These are phyloP conservation scores for Drosophila mayri DNA, from an alignment of 1,140 invertebrate species.

Conservation along the genomic window DNA sequence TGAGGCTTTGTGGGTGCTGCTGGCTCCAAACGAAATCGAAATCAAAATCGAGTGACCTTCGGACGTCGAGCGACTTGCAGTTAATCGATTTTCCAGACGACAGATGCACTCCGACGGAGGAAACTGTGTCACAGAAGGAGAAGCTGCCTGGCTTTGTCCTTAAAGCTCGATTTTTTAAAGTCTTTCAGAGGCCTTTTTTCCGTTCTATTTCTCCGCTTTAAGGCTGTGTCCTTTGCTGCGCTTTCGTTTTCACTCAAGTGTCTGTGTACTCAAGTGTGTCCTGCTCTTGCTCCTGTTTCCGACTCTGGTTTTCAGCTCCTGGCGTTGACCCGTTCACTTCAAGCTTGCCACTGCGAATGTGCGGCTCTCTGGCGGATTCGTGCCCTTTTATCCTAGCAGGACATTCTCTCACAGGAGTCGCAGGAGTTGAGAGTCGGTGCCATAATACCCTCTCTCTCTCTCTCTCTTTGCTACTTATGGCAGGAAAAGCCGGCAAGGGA, in stretches of 20 bases:
- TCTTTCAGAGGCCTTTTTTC: neutral
- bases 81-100: conserved; percentile 46
- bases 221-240: conserved; percentile 34
- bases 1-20: conserved; percentile 64
- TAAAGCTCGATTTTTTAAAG: conserved; percentile 1
- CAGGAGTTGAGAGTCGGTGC: conserved; percentile 34
- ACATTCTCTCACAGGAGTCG: conserved; percentile 27
- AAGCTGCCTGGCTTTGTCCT: neutral
- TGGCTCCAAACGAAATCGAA: conserved; percentile 55
- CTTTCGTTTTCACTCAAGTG: conserved; percentile 72
- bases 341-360: conserved; percentile 68
- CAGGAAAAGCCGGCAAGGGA: conserved; percentile 33
- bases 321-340: conserved; percentile 49
- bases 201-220: neutral
- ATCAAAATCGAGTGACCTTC: conserved; percentile 56
- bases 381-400: conserved; percentile 52
- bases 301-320: conserved; percentile 30
- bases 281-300: conserved; percentile 12
- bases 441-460: conserved; percentile 36
- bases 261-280: conserved; percentile 2
- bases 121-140: conserved; percentile 43
- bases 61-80: conserved; percentile 9
- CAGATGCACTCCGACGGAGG: conserved; percentile 13
- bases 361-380: conserved; percentile 23
- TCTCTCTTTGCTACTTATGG: conserved; percentile 21